Conservation (phyloP, 2,888 invertebrate species). For the Vesta saturnalis region DNA sequence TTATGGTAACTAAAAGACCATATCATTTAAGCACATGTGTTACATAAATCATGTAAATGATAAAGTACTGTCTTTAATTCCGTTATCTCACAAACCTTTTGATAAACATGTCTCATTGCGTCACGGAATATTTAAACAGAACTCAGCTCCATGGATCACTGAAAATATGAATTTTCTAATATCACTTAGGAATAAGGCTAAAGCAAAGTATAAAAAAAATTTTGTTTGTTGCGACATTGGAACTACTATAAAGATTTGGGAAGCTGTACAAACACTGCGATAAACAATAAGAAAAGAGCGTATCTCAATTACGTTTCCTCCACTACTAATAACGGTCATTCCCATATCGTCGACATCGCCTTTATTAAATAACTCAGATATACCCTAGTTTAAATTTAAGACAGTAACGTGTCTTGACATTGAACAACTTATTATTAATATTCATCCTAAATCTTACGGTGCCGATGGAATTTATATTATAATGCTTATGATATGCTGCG, state of each 20-base stretch:
- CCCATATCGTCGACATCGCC: no score
- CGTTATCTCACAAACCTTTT: neutral
- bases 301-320: neutral
- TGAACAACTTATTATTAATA: no score
- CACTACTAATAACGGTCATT: neutral
- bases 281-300: no score
- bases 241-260: neutral
- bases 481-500: no score
- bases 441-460: no score
- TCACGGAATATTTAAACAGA: neutral
- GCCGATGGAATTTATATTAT: no score
- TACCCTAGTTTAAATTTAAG: no score
- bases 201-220: neutral
- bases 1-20: neutral
- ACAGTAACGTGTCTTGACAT: no score
- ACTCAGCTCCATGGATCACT: neutral
- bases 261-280: neutral
- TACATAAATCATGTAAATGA: neutral
- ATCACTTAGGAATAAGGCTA: neutral
- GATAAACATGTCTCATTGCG: neutral
- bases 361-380: no score
- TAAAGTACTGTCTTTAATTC: neutral
- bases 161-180: neutral
- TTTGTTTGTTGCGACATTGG: neutral
- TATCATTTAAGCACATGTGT: neutral